Percentiles rank a stretch among this genome's conserved stretches.
phyloP scores from a whole-genome alignment of 1,140 invertebrate genomes.

The Bombyx mandarina region DNA sequence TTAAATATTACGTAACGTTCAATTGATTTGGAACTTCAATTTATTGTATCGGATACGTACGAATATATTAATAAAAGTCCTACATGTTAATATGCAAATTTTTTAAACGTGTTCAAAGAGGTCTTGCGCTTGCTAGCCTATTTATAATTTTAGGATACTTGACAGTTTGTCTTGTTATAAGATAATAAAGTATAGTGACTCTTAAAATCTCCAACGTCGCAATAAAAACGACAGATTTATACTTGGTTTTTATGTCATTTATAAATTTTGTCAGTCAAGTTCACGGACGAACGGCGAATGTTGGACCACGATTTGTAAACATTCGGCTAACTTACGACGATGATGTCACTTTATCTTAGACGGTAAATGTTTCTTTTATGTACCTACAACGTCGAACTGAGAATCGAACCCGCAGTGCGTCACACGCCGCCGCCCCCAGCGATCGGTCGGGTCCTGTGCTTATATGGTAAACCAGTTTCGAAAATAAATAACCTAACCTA shows the following conservation, averaged over 20 bases:
- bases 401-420: slow-evolving; percentile 22
- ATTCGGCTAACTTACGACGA: slow-evolving; percentile 29
- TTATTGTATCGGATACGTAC: neutral
- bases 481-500: no score
- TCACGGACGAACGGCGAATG: slow-evolving; percentile 11
- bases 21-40: neutral
- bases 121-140: no score
- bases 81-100: no score
- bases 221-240: neutral
- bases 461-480: no score
- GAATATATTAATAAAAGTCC: neutral
- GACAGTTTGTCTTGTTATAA: no score
- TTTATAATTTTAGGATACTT: no score
- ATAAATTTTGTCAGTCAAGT: slow-evolving; percentile 9
- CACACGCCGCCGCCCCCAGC: slow-evolving; percentile 30
- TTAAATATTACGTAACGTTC: no score
- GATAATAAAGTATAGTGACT: no score
- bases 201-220: no score
- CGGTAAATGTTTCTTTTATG: slow-evolving; percentile 35
- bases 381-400: slow-evolving; percentile 12
- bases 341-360: slow-evolving; percentile 51
- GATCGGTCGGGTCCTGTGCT: no score
- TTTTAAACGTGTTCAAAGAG: no score
- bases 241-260: neutral
- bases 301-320: slow-evolving; percentile 23